phyloP scores from a whole-genome alignment of 1,140 invertebrate species.

The Drosophila dunni region DNA sequence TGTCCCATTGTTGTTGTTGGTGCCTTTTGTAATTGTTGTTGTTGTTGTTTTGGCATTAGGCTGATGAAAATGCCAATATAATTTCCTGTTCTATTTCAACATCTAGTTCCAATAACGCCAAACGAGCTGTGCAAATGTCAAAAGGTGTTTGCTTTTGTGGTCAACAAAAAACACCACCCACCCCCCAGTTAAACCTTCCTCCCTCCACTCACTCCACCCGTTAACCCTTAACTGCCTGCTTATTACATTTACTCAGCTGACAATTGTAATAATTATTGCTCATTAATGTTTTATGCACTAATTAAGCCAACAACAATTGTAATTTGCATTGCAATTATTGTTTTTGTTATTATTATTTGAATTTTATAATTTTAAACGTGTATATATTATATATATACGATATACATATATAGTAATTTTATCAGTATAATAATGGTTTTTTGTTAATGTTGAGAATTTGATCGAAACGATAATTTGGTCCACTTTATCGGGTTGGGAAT shows the following conservation, averaged over 20 bases:
- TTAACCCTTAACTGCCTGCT: no score
- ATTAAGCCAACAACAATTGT: constrained; percentile 31
- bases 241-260: background rate
- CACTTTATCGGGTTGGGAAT: constrained; percentile 10
- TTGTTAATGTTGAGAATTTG: constrained; percentile 2
- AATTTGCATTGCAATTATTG: constrained; percentile 2
- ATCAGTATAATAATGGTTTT: background rate
- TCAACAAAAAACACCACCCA: background rate
- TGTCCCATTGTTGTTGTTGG: constrained; percentile 1
- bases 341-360: background rate
- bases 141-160: constrained; percentile 38
- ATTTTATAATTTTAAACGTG: background rate
- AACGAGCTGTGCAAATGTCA: constrained; percentile 53
- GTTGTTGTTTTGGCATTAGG: constrained; percentile 37
- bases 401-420: background rate
- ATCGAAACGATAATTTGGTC: constrained; percentile 16
- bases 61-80: constrained; percentile 41
- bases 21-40: constrained; percentile 16
- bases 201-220: no score
- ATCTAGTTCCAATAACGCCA: constrained; percentile 16
- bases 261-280: constrained; percentile 22
- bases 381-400: background rate
- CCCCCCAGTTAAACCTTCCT: background rate
- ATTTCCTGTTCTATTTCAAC: constrained; percentile 39
- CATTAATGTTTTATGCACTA: constrained; percentile 34